Base-by-base conservation (phyloP, 2,888 invertebrate species). In the Aplocera efformata region DNA sequence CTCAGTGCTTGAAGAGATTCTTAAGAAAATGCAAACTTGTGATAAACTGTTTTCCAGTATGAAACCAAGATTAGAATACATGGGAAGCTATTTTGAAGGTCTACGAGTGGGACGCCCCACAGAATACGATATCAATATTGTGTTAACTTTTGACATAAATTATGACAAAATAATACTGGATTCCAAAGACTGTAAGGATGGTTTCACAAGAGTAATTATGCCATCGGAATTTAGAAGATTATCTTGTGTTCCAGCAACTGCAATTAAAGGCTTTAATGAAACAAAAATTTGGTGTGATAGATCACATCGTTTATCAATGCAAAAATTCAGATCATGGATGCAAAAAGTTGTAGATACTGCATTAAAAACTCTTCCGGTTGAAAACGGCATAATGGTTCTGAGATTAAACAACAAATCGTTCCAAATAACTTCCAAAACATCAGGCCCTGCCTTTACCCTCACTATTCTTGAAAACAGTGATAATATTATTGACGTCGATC, bases 21-120 rank as follows among this genome's bases (percentile, higher is more conserved):
- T 78, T 9, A 60, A 56, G 10, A 55, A 50, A 38, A 78, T 79
- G 75, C 60, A 63, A 34, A 36, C 53, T 25, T 60, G 59, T 39
- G 60, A 76, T 44, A 47, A 44, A 10, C 55, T 78, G 26, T 79
- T 79, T 38, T 36, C 56, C 10, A 71, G 60, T 34, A 63, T 79
- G 63, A 74, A 68, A 32, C 79, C 79, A 4, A 72, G 54, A 39
- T 50, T 79, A 10, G 75, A 69, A 48, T 79, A 70, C 44, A 61
- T 79, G 32, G 79, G 79, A 1, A 79, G 79, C 42, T 79, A 77
- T 46, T 79, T 67, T 42, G 79, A 79, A 36, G 70, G 76, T 20
- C 48, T 79, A 9, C 70, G 79, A 5, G 73, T 79, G 8, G 77
- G 79, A 1, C 60, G 71, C 26, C 73, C 79, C 3, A 76, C 67